Evolutionary conservation across 2,113 vertebrate genomes (phyloP), one percentile per base, ranked within the genome.

Genomic region (Tiliqua scincoides): DNA sequence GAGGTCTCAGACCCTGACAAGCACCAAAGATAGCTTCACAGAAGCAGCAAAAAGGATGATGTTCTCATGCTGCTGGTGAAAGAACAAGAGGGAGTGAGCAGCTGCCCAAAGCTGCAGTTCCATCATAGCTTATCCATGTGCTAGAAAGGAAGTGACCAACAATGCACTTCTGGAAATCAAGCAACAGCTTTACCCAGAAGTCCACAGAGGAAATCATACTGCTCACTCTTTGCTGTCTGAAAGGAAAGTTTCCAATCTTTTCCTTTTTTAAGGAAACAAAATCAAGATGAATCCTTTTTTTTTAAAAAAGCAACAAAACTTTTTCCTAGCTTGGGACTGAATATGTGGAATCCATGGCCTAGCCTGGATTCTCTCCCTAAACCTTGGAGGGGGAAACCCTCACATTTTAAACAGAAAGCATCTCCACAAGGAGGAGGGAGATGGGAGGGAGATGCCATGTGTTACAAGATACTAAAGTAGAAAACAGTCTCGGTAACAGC

Each of bases 381-480:
- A 81, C 27, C 30, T 81, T 81, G n/a, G 5, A 14, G 23, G 18
- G 21, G 25, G 25, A 21, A 8, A 61, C 2, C 21, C 32, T 37
- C 54, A 40, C 17, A 59, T 61, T 61, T 30, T 20, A 43, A 72
- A 14, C 23, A 83, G 54, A 73, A 72, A 59, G 32, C 62, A n/a
- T 79, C 82, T 90, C 87, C 70, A 87, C 1, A 21, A 89, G 85
- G 23, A 52, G 78, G 17, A 89, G 82, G 2, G 1, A 89, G 86
- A 85, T 27, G 74, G 83, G 67, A 59, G 43, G 76, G 40, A 75
- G 83, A 67, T 87, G 68, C 71, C 81, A 43, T 14, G 43, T 27
- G 52, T 87, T 79, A 83, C 12, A 74, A 89, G 87, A 88, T 83
- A 88, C 68, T 54, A 75, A 89, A 91, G 82, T 71, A 82, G 48